These are phyloP conservation scores for Anthonomus grandis DNA, from an alignment of 1,140 invertebrate genomes.

Conservation along the genomic window DNA sequence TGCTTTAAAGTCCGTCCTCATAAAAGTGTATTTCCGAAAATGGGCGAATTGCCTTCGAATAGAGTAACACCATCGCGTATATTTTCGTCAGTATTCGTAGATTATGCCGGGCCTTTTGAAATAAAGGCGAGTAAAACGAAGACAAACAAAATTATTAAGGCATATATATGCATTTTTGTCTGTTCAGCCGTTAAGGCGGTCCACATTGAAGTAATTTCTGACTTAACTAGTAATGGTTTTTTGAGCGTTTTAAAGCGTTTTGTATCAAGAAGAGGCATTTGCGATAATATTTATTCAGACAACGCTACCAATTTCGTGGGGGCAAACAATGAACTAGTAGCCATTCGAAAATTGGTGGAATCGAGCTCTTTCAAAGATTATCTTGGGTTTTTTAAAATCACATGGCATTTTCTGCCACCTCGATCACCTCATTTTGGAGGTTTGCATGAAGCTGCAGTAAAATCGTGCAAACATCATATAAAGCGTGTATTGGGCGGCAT, in stretches of 20 bases:
- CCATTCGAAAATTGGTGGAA: neutral
- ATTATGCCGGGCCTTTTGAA: slow-evolving; percentile 43
- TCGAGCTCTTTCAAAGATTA: neutral
- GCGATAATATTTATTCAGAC: slow-evolving; percentile 34
- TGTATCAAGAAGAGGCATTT: slow-evolving; percentile 35
- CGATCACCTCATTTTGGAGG: slow-evolving; percentile 42
- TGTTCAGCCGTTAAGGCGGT: slow-evolving; percentile 30
- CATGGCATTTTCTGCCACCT: slow-evolving; percentile 47
- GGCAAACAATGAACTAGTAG: neutral
- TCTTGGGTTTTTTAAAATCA: slow-evolving; percentile 1
- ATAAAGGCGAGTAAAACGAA: neutral
- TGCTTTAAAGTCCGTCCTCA: slow-evolving; percentile 25
- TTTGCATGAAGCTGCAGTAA: slow-evolving; percentile 42
- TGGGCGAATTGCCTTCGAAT: neutral
- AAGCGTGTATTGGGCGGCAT: slow-evolving; percentile 30
- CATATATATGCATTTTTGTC: slow-evolving; percentile 6
- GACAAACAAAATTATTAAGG: neutral
- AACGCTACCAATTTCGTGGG: slow-evolving; percentile 16
- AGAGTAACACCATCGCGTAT: neutral
- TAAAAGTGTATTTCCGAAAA: too few species aligned
- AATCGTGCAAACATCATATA: slow-evolving; percentile 31
- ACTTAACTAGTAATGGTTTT: slow-evolving; percentile 36
- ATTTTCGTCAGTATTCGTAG: slow-evolving; percentile 36
- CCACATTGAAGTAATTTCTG: slow-evolving; percentile 47
- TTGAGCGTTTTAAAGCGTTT: slow-evolving; percentile 36